Evolutionary conservation across 1,140 invertebrate species (phyloP), one percentile per base, ranked within the genome.

Genomic region (Pararge aegeria): DNA sequence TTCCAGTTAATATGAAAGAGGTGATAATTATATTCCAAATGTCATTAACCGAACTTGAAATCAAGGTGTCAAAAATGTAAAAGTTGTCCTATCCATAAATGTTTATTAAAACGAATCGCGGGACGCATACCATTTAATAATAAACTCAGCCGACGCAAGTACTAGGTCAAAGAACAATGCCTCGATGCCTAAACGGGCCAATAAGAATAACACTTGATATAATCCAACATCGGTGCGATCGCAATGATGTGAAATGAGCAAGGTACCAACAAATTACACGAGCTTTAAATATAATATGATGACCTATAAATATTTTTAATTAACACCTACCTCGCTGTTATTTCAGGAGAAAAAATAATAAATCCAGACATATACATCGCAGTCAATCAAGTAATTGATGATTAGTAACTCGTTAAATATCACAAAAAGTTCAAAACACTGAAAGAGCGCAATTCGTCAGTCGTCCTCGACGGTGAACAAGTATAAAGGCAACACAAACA

Each of bases 281-380:
- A 40, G 49, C 52, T 67, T 67, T 52, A 63, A 69, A 66, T 72
- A 66, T 65, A 63, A 64, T 64, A 68, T 57, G 54, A 57, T 65
- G 70, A 73, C 74, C 76, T 79, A 77, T 67, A 78, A 77, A 73
- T 75, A 68, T 70, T 71, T 34, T 73, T 73, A 63, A 73, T 70
- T 68, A 69, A 74, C 64, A 87, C 86, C 69, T 76, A 89, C 86
- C 86, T 89, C 73, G 76, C 79, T 40, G 82, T 72, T 72, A 88
- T 71, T 61, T 88, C 85, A 60, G 82, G 71, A 50, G 83, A 80
- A 61, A 89, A 70, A 66, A 89, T 85, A 66, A 87, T 80, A 75
- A 83, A 84, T 82, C 86, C 83, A 60, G 86, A 86, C 83, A 89
- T 85, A 66, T 78, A 81, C 86, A 89, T 87, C 38, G 60, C 78